Conservation (phyloP, 2,888 invertebrate species). For the Gonocerus acuteangulatus region DNA sequence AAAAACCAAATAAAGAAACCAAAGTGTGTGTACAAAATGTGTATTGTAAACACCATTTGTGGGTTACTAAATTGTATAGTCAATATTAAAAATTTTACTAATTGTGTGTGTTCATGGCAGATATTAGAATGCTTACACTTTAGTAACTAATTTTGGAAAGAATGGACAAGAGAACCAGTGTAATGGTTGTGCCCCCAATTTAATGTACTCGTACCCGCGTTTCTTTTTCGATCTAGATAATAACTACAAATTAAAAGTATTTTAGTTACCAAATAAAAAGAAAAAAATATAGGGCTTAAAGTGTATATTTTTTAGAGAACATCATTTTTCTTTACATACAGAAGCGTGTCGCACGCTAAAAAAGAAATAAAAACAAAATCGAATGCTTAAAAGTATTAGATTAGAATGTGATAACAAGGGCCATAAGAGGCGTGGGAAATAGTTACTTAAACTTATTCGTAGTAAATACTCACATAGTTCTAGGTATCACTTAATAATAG, state of each 20-base stretch:
- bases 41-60: conserved; percentile 23
- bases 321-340: conserved; percentile 25
- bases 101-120: conserved; percentile 26
- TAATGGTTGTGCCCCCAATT: conserved; percentile 24
- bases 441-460: conserved; percentile 28
- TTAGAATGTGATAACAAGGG: conserved; percentile 36
- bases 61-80: conserved; percentile 26
- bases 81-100: conserved; percentile 21
- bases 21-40: conserved; percentile 26
- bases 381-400: conserved; percentile 36
- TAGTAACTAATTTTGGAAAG: conserved; percentile 19
- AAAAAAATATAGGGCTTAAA: conserved; percentile 23
- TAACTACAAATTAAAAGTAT: conserved; percentile 23
- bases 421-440: conserved; percentile 33
- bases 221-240: conserved; percentile 27
- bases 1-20: conserved; percentile 17
- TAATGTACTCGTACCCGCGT: conserved; percentile 15
- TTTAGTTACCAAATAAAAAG: conserved; percentile 16
- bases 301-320: conserved; percentile 27
- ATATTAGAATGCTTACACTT: conserved; percentile 22
- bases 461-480: conserved; percentile 27
- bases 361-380: conserved; percentile 28
- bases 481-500: conserved; percentile 32
- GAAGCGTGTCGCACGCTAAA: conserved; percentile 30
- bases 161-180: conserved; percentile 24